phyloP scores from a whole-genome alignment of 2,797 vertebrate species.

The Mus caroli region DNA sequence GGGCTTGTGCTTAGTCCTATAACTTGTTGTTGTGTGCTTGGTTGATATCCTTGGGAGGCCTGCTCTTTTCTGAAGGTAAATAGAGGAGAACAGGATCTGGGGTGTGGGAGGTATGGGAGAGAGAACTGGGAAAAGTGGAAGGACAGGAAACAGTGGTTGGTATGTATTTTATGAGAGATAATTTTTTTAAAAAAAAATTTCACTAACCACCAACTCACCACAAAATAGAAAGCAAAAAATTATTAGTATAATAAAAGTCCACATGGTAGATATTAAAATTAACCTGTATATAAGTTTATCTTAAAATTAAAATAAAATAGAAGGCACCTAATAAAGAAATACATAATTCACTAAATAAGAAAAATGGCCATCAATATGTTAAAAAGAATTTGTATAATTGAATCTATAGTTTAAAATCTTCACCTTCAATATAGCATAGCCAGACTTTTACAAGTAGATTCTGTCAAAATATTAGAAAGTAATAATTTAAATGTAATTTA shows the following conservation, averaged over 20 bases:
- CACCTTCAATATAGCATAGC: background rate
- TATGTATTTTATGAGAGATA: background rate
- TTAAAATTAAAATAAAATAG: background rate
- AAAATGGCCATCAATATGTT: background rate
- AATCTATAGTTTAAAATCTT: conserved; percentile 23
- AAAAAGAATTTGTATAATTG: conserved; percentile 32
- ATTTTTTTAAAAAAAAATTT: background rate
- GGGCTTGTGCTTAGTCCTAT: background rate
- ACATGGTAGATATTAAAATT: background rate
- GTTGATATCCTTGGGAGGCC: background rate
- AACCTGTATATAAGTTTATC: background rate
- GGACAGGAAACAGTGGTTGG: background rate
- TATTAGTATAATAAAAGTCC: background rate
- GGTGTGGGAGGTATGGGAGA: background rate
- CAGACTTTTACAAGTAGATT: background rate
- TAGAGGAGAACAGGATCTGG: background rate
- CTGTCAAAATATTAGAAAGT: conserved; percentile 22
- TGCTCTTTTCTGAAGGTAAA: background rate
- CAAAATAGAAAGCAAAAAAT: background rate
- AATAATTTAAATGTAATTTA: background rate
- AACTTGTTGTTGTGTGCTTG: background rate
- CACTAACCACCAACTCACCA: background rate
- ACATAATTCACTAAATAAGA: background rate
- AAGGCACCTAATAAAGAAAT: background rate
- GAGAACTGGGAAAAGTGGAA: background rate